Base-by-base conservation (phyloP, 2,888 invertebrate genomes). In the Exephanes ischioxanthus region DNA sequence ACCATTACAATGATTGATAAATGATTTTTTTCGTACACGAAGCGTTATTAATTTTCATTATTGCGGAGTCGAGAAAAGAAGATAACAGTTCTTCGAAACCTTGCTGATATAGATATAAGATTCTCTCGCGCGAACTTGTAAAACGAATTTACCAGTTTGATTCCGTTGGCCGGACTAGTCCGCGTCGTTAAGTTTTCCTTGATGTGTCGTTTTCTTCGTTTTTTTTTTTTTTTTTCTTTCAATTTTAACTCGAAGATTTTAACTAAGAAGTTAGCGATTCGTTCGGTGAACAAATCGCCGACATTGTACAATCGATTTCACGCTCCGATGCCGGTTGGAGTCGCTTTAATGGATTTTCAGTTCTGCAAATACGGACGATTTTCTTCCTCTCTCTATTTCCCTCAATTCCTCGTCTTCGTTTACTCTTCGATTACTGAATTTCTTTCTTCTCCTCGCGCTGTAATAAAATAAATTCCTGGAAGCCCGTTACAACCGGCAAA, bases 221-320 rank as follows among this genome's bases (percentile, higher is more conserved):
- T 55, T 55, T 55, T 58, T 58, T 58, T 26, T 58, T 55, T 55
- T 55, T 55, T 58, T 58, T 58, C 14, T 58, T 58, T 53, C 53
- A 53, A 58, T 1, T 26, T 58, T 26, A 26, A 26, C 14, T 58
- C 3, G 26, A 58, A 58, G 58, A 55, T 55, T 55, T 19, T 55
- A 22, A 48, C 45, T 48, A 22, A 26, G 14, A 14, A 11, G 22
- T 26, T 58, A 26, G 58, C 26, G 22, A 58, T 58, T 58, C 11
- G 1, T 22, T 26, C 26, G 58, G 26, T 1, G 22, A 58, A 58
- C 22, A 26, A 26, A 14, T 22, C 26, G 58, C 58, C 22, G 58
- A 14, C 4, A 16, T 58, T 26, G 58, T 26, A 22, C 58, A 58
- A 58, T 58, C 58, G 58, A 58, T 58, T 26, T 58, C 11, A 14